Evolutionary conservation across 2,797 vertebrate species (phyloP).

Genomic region (Sphenopsis melanotis): DNA sequence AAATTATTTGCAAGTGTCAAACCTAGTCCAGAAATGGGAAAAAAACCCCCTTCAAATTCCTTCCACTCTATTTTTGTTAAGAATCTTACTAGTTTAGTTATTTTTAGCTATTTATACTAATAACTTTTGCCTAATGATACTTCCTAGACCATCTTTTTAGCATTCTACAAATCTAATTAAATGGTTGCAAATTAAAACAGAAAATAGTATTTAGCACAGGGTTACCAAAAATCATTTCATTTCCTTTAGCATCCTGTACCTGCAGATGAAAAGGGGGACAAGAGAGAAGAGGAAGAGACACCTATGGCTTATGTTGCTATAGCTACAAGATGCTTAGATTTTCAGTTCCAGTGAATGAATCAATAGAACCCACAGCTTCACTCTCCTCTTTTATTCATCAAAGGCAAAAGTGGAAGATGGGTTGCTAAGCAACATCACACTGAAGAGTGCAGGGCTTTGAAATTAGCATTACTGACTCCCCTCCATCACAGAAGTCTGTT

Average conservation of each 20-base stretch:
- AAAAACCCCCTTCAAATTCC: not conserved
- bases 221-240: not conserved
- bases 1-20: not conserved
- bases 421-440: slow-evolving; percentile 78
- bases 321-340: slow-evolving; percentile 63
- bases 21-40: not conserved
- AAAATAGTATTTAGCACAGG: not conserved
- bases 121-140: not conserved
- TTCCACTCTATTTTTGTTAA: not conserved
- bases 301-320: slow-evolving; percentile 59
- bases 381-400: slow-evolving; percentile 65
- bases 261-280: slow-evolving; percentile 18
- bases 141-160: not conserved
- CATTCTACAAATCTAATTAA: not conserved
- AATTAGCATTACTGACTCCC: slow-evolving; percentile 73
- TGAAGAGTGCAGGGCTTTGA: slow-evolving; percentile 70
- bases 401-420: slow-evolving; percentile 68
- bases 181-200: not conserved
- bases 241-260: slow-evolving; percentile 16
- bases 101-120: not conserved
- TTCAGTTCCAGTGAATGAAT: slow-evolving; percentile 68
- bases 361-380: slow-evolving; percentile 64
- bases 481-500: slow-evolving; percentile 44
- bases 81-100: not conserved
- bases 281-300: not conserved